These are phyloP conservation scores for Ptychadena robeensis DNA, from an alignment of 2,797 vertebrate species.

Conservation along the genomic window DNA sequence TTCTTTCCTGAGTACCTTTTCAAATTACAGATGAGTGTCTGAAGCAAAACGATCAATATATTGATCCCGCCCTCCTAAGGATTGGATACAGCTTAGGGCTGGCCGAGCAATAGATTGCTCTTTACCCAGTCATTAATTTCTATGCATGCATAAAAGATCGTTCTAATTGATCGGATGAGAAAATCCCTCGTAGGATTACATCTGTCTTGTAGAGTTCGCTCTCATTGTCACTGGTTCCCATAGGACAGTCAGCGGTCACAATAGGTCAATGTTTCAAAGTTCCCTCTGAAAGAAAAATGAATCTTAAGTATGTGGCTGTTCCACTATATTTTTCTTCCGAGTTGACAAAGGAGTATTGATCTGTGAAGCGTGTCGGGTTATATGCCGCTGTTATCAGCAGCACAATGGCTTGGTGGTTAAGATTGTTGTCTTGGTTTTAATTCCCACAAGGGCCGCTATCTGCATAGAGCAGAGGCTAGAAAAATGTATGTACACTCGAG, in stretches of 20 bases:
- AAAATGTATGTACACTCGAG: neutral
- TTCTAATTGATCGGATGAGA: neutral
- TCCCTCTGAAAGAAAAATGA: neutral
- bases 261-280: neutral
- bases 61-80: neutral
- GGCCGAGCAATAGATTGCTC: neutral
- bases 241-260: neutral
- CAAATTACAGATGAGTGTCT: neutral
- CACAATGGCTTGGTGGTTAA: neutral
- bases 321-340: neutral
- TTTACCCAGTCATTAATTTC: neutral
- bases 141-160: conserved; percentile 4
- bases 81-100: neutral
- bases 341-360: neutral
- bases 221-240: neutral
- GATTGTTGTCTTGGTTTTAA: neutral
- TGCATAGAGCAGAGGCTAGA: no score
- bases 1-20: neutral
- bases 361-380: neutral
- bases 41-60: conserved; percentile 1
- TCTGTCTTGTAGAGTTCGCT: neutral
- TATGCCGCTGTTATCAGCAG: neutral
- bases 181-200: neutral
- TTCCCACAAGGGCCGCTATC: neutral
- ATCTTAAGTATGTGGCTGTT: conserved; percentile 2